Percentiles rank a stretch among this genome's conserved stretches.
Evolutionary conservation across 2,797 vertebrate species (phyloP).

Genomic region (Coendou prehensilis): DNA sequence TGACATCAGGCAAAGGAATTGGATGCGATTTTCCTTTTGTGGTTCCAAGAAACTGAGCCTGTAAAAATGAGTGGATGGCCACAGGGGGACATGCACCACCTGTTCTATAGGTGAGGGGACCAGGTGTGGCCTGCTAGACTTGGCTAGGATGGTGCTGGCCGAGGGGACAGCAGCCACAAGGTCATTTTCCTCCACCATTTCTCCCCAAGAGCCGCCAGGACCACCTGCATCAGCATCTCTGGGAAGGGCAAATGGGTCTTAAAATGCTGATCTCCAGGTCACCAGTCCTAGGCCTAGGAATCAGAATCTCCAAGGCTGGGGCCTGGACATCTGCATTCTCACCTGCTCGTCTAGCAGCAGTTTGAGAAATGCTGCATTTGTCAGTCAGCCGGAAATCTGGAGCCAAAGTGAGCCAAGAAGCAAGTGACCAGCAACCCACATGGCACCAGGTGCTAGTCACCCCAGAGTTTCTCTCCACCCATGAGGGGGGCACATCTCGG

Average conservation of each 20-base stretch:
- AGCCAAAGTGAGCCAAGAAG: neutral
- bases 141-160: neutral
- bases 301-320: too few relatives aligned
- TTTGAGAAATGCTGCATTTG: neutral
- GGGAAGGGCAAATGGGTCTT: neutral
- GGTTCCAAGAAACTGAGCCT: neutral
- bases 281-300: too few relatives aligned
- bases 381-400: neutral
- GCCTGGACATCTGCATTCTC: neutral
- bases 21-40: neutral
- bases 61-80: neutral
- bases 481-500: rapidly evolving
- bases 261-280: rapidly evolving
- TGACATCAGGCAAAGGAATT: neutral
- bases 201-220: neutral
- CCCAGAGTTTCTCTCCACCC: neutral
- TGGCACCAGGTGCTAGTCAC: rapidly evolving
- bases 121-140: neutral
- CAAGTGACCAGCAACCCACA: rapidly evolving
- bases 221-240: neutral
- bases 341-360: neutral
- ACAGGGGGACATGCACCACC: neutral
- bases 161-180: rapidly evolving
- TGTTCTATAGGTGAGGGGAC: neutral
- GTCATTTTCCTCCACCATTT: neutral